Conservation (phyloP, 2,113 vertebrate genomes). For the Passer domesticus region DNA sequence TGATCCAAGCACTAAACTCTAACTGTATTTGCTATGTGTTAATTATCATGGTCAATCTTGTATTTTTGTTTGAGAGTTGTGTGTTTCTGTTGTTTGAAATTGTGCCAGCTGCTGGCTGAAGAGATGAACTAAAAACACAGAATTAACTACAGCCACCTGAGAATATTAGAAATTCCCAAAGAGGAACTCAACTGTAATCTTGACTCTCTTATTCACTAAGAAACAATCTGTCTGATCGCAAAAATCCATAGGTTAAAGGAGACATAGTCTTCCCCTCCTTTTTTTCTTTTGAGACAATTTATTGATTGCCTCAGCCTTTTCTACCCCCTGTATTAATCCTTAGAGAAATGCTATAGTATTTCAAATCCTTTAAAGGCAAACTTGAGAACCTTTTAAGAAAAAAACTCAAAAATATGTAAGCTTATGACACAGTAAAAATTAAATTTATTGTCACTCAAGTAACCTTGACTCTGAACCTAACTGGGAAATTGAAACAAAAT, state of each 20-base stretch:
- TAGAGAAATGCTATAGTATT: not conserved
- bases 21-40: not conserved
- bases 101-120: not conserved
- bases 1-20: not conserved
- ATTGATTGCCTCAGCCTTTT: not conserved
- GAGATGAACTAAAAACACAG: not conserved
- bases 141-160: not conserved
- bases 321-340: not conserved
- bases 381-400: not conserved
- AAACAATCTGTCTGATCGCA: not conserved
- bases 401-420: not conserved
- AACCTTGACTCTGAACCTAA: not conserved
- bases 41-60: not conserved
- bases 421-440: not conserved
- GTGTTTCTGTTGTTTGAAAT: not conserved
- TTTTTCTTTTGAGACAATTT: not conserved
- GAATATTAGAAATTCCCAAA: not conserved
- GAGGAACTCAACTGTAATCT: not conserved
- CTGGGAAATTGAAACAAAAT: not conserved
- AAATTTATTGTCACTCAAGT: not conserved
- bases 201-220: not conserved
- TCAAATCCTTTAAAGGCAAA: not conserved
- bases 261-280: not conserved
- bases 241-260: not conserved
- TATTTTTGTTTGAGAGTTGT: not conserved